phyloP scores from a whole-genome alignment of 1,140 invertebrate species.

The Cotesia glomerata region DNA sequence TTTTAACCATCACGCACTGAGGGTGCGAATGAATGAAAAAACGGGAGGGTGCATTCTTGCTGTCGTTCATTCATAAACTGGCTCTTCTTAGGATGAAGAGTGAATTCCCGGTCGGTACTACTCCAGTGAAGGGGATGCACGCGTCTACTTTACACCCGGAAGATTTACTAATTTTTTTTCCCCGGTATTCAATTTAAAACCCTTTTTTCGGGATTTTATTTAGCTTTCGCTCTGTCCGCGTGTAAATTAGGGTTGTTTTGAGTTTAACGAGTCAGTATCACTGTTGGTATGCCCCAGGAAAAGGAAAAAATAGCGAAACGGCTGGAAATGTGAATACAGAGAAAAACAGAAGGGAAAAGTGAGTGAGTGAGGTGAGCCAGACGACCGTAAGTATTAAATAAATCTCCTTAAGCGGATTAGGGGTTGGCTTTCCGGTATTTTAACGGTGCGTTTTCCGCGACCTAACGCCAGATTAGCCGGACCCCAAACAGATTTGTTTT shows the following conservation, averaged over 20 bases:
- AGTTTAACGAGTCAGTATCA: constrained; percentile 9
- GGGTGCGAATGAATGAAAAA: neutral
- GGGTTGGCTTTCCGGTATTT: constrained; percentile 58
- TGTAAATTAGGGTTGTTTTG: neutral
- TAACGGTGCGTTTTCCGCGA: constrained; percentile 54
- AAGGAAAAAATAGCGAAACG: constrained; percentile 1
- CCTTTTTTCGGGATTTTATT: constrained; percentile 8
- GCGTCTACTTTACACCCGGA: neutral
- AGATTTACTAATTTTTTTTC: neutral
- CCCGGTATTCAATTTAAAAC: constrained; percentile 6
- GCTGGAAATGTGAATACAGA: constrained; percentile 14
- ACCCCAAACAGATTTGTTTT: constrained; percentile 50
- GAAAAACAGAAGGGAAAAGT: constrained; percentile 26
- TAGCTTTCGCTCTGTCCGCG: neutral
- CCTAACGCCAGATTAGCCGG: constrained; percentile 50
- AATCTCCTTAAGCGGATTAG: constrained; percentile 59
- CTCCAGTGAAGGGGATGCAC: neutral
- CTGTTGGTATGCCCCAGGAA: neutral
- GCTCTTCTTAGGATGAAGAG: constrained; percentile 39
- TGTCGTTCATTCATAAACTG: constrained; percentile 46
- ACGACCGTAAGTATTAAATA: constrained; percentile 59
- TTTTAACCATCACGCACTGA: neutral
- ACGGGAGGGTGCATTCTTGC: neutral
- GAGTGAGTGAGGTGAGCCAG: constrained; percentile 48
- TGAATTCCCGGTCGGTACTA: constrained; percentile 37